Evolutionary conservation across 1,140 invertebrate species (phyloP).

Genomic region (Neuroterus valhalla): DNA sequence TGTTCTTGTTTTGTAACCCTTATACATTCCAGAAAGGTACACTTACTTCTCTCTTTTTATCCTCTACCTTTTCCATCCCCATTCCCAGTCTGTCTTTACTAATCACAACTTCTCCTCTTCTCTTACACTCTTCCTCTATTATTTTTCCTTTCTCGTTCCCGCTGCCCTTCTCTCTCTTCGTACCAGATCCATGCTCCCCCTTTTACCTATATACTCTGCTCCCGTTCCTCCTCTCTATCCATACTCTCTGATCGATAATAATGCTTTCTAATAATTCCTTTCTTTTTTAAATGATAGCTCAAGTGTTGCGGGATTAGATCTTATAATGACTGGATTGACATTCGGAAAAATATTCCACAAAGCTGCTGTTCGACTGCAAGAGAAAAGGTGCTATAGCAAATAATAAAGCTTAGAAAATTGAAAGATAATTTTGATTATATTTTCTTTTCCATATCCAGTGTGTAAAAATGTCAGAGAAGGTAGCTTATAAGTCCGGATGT

Average conservation of each 20-base stretch:
- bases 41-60: no score
- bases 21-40: no score
- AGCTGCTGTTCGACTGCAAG: slow-evolving; percentile 57
- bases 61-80: no score
- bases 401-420: slow-evolving; percentile 26
- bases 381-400: slow-evolving; percentile 39
- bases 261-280: neutral
- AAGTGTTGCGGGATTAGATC: slow-evolving; percentile 61
- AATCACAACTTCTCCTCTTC: no score
- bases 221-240: no score
- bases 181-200: no score
- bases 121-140: no score
- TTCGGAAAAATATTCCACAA: slow-evolving; percentile 51
- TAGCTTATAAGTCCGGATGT: slow-evolving; percentile 56
- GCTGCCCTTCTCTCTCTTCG: no score
- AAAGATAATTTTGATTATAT: slow-evolving; percentile 30
- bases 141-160: no score
- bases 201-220: neutral
- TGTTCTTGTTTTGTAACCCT: no score
- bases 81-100: no score
- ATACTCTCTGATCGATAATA: neutral
- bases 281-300: slow-evolving; percentile 43
- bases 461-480: slow-evolving; percentile 50
- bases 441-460: slow-evolving; percentile 50
- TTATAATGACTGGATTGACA: slow-evolving; percentile 52